Conservation (phyloP, 2,888 invertebrate species). For the Phytoseiulus persimilis region DNA sequence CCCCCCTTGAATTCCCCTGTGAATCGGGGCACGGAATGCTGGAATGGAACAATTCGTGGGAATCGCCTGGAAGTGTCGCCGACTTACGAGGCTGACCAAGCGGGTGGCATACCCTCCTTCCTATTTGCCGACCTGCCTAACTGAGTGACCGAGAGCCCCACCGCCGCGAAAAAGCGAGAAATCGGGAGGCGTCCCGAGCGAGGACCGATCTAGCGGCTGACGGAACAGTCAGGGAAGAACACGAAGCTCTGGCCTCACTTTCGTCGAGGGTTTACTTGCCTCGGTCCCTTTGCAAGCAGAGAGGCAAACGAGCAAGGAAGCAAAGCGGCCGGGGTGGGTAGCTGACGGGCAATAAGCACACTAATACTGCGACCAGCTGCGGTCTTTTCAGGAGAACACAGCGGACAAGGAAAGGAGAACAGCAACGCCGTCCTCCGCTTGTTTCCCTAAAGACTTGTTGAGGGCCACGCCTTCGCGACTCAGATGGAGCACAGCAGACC, state of each 20-base stretch:
- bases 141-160: neutral
- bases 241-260: neutral
- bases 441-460: neutral
- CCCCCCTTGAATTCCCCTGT: no score
- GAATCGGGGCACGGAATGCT: no score
- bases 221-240: neutral
- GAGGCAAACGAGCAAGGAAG: no score
- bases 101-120: no score
- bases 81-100: no score
- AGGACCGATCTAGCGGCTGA: neutral
- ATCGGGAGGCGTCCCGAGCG: neutral
- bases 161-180: neutral
- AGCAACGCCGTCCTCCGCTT: neutral
- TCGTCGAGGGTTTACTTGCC: neutral
- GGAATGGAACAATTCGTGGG: no score
- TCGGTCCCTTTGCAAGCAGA: neutral
- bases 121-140: neutral
- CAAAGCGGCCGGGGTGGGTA: neutral
- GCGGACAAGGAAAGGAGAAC: neutral
- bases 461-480: neutral
- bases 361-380: constrained; percentile 5
- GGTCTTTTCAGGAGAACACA: neutral
- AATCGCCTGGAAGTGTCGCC: no score
- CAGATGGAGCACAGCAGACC: neutral
- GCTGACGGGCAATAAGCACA: neutral